phyloP scores from a whole-genome alignment of 2,113 vertebrate genomes.

The Corythornis cristatus region DNA sequence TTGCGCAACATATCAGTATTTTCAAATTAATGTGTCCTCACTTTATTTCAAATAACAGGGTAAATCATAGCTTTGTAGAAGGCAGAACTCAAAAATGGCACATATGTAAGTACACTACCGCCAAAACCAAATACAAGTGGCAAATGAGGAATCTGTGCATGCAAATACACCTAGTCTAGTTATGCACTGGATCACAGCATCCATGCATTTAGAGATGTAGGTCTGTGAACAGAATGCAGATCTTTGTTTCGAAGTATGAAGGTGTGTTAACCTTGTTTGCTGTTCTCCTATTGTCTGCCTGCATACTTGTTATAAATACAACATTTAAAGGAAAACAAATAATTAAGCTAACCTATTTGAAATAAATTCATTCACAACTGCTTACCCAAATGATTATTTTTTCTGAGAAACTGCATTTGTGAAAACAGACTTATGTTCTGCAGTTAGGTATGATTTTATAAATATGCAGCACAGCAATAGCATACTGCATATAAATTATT shows the following conservation, averaged over 20 bases:
- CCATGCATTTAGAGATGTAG: fast-evolving
- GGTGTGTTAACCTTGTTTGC: background rate
- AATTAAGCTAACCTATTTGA: background rate
- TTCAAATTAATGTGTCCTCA: background rate
- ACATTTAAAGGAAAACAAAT: background rate
- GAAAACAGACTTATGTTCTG: background rate
- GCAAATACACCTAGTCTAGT: background rate
- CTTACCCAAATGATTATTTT: background rate
- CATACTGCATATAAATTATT: background rate
- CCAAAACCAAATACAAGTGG: background rate
- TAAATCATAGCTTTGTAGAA: background rate
- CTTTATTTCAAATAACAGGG: background rate
- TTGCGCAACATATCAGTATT: background rate
- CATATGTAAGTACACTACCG: fast-evolving
- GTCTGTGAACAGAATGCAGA: background rate
- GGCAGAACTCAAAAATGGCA: background rate
- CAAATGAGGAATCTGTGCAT: background rate
- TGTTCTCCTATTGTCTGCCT: background rate
- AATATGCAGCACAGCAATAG: background rate
- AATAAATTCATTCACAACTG: background rate
- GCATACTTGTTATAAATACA: background rate
- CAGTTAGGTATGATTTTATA: background rate
- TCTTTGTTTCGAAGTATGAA: background rate
- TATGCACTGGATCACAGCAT: background rate
- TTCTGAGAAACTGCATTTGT: background rate